These are phyloP conservation scores for Hydractinia echinata DNA, from an alignment of 30 jellyfish, hydroid and myxozoan species.

Conservation along the genomic window DNA sequence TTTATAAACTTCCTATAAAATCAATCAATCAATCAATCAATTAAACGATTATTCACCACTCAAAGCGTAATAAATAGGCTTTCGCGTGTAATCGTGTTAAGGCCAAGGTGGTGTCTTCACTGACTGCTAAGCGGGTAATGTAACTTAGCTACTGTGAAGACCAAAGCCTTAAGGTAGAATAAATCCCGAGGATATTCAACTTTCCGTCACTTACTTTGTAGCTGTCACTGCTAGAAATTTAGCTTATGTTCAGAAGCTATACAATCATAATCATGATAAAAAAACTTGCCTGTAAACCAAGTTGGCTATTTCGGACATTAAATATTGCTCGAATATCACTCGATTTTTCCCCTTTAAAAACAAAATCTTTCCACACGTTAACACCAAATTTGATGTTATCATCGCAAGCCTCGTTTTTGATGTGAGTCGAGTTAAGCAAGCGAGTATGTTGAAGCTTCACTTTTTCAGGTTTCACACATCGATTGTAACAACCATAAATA, in stretches of 20 bases:
- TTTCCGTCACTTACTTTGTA: too few relatives aligned
- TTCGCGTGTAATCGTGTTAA: background rate
- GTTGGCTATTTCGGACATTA: conserved; percentile 14
- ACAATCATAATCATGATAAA: background rate
- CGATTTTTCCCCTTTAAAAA: conserved; percentile 7
- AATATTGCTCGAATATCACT: conserved; percentile 15
- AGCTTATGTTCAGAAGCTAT: background rate
- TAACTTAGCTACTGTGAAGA: background rate
- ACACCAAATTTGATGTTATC: conserved; percentile 15
- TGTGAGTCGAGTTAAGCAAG: conserved; percentile 11
- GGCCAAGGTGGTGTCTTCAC: background rate
- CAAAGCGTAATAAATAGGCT: background rate
- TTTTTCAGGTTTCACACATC: conserved; percentile 1
- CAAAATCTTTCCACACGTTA: conserved; percentile 7
- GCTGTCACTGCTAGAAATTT: too few relatives aligned
- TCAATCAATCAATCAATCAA: background rate
- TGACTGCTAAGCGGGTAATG: background rate
- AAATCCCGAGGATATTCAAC: background rate
- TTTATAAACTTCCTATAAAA: background rate
- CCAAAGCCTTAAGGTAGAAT: background rate
- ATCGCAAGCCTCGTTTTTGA: conserved; percentile 13
- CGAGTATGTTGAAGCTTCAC: background rate
- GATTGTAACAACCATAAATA: conserved; percentile 12
- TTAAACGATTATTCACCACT: background rate
- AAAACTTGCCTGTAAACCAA: background rate